phyloP scores from a whole-genome alignment of 2,888 invertebrate genomes.

The Drosophila mulleri region DNA sequence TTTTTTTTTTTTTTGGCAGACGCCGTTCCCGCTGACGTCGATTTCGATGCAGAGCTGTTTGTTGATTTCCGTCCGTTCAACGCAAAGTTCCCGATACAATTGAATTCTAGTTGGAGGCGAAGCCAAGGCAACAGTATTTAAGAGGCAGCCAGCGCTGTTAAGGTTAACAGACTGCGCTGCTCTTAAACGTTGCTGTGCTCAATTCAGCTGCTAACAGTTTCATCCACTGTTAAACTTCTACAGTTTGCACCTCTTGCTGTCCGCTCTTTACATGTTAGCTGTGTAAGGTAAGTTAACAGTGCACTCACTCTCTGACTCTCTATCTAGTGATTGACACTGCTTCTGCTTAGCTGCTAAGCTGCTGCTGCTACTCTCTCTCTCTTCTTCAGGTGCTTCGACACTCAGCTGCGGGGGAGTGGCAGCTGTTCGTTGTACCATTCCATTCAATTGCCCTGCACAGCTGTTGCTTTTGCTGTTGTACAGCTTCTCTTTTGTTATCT shows the following conservation, averaged over 20 bases:
- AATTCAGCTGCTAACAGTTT: constrained; percentile 30
- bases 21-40: constrained; percentile 54
- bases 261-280: constrained; percentile 24
- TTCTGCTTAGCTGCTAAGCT: neutral
- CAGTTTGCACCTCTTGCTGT: constrained; percentile 13
- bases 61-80: constrained; percentile 62
- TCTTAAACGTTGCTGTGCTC: constrained; percentile 40
- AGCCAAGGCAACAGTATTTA: constrained; percentile 30
- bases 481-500: constrained; percentile 65
- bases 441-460: constrained; percentile 47
- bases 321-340: constrained; percentile 3
- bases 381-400: neutral
- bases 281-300: constrained; percentile 18
- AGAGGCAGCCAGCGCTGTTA: constrained; percentile 25
- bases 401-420: constrained; percentile 26
- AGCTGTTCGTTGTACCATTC: constrained; percentile 40
- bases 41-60: constrained; percentile 31
- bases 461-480: constrained; percentile 53
- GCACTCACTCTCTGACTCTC: neutral
- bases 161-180: constrained; percentile 35
- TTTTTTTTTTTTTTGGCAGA: constrained; percentile 38
- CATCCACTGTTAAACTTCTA: neutral
- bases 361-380: neutral
- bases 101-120: constrained; percentile 51
- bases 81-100: constrained; percentile 68